Evolutionary conservation across 2,888 invertebrate genomes (phyloP).

Genomic region (Temnothorax rugatulus): DNA sequence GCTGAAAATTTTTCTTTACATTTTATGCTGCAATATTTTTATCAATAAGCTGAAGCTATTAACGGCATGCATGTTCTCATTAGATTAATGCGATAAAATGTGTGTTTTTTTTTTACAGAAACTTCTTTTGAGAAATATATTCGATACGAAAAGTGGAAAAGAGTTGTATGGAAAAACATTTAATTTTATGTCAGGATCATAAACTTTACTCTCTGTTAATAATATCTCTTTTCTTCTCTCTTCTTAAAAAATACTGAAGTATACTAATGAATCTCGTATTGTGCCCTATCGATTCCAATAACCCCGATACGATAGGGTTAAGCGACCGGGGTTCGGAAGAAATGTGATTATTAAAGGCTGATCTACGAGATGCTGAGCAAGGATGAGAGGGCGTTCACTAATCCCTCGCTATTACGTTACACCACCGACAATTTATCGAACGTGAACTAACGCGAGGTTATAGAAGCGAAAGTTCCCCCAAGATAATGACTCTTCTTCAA

Average conservation of each 20-base stretch:
- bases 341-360: constrained; percentile 71
- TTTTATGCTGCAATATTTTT: background rate
- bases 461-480: constrained; percentile 70
- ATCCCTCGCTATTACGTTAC: constrained; percentile 75
- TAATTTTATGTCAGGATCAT: background rate
- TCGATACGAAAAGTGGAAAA: background rate
- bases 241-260: constrained; percentile 16
- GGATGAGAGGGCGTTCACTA: constrained; percentile 66
- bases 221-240: background rate
- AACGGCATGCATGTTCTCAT: background rate
- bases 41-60: constrained; percentile 7
- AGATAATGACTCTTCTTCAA: constrained; percentile 72
- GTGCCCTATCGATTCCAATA: constrained; percentile 67
- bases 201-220: background rate
- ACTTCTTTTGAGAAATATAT: background rate
- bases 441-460: constrained; percentile 72
- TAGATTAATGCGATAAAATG: background rate
- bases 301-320: constrained; percentile 67
- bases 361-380: constrained; percentile 64
- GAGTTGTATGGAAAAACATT: background rate
- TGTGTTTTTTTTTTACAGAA: background rate
- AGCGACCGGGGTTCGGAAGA: constrained; percentile 64
- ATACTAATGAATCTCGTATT: constrained; percentile 48
- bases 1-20: background rate
- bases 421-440: constrained; percentile 73